Evolutionary conservation across 1,140 invertebrate genomes (phyloP).

Genomic region (Drosophila fuyamai): DNA sequence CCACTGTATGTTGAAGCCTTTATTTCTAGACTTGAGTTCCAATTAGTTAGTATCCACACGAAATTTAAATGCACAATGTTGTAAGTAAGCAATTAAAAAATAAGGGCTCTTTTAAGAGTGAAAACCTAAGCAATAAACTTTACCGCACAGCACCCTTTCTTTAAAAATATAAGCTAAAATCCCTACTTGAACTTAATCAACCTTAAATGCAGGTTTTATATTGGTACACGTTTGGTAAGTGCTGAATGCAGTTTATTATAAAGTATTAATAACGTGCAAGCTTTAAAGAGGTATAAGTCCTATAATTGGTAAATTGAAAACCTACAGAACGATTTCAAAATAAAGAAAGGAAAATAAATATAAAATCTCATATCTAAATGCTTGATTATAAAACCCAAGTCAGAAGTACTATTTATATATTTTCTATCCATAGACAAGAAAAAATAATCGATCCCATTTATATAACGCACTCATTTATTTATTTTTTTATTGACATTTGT

Average conservation of each 20-base stretch:
- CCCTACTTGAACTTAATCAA: background rate
- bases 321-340: too few relatives aligned
- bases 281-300: too few relatives aligned
- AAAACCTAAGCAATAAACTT: background rate
- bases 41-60: conserved; percentile 40
- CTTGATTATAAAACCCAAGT: too few relatives aligned
- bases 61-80: conserved; percentile 31
- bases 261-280: too few relatives aligned
- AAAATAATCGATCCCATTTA: too few relatives aligned
- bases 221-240: conserved; percentile 39
- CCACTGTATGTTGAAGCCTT: conserved; percentile 24
- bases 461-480: background rate
- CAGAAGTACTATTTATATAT: too few relatives aligned
- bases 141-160: conserved; percentile 34
- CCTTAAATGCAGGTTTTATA: conserved; percentile 3
- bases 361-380: too few relatives aligned
- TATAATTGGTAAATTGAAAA: too few relatives aligned
- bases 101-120: background rate
- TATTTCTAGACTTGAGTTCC: conserved; percentile 25
- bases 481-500: conserved; percentile 23
- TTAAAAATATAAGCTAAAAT: conserved; percentile 5
- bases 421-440: too few relatives aligned
- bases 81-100: conserved; percentile 12
- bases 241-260: background rate
- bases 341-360: too few relatives aligned